Evolutionary conservation across 2,797 vertebrate genomes (phyloP), one percentile per base, ranked within the genome.

Genomic region (Chromobotia macracanthus): DNA sequence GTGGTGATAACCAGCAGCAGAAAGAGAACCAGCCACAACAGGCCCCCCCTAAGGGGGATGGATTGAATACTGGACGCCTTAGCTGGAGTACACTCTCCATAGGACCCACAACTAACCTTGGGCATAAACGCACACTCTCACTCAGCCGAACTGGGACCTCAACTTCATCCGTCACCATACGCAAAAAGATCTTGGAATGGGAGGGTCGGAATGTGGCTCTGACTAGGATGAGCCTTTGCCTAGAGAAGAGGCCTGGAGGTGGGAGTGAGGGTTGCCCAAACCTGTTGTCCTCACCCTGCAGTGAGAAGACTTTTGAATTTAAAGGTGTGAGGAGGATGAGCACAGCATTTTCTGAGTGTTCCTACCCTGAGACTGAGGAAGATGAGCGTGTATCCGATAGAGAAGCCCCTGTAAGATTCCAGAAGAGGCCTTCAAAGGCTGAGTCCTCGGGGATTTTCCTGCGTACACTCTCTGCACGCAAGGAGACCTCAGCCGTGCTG

Each of bases 111-210:
- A 84, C 88, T 15, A 94, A 90, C 80, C 69, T 93, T 87, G 83
- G 87, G 77, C 91, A 93, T 87, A 93, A 90, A 74, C 93, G 96
- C 79, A 94, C 91, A 19, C 82, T 95, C 38, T 95, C 95, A 23
- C 91, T 93, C 74, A 93, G 92, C 84, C 90, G 91, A 71, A 84
- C 91, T 0, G 90, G 92, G 0, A 64, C 93, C n/a, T 93, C 93
- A 77, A 89, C 93, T 10, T 93, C 95, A 76, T 93, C 91, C 0
- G 85, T 94, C 77, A 91, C 95, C 82, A 97, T 99, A 88, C 94
- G 95, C 84, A 96, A 95, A 90, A 98, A 97, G 91, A 98, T 99
- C 89, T 96, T 97, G 75, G 95, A 96, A 97, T 99, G 98, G 98
- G 97, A 99, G 87, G 96, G 95, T 90, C 94, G 95, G 81, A 92